A percentile compares a stretch with the other conserved stretches of the same genome.
phyloP scores from a whole-genome alignment of 2,113 vertebrate genomes.

The Amblyornis subalaris region DNA sequence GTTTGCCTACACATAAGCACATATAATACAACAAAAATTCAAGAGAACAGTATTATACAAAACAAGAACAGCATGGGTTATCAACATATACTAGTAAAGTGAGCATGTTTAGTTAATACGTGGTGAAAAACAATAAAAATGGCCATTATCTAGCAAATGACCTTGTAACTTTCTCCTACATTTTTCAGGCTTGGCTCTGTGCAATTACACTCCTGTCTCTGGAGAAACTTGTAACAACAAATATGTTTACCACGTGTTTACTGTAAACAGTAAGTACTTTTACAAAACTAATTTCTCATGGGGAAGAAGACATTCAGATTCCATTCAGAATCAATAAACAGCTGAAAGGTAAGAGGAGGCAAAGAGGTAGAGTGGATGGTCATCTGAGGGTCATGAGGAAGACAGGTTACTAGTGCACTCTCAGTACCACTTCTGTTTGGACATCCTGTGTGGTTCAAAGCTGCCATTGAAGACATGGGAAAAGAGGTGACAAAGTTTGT shows the following conservation, averaged over 20 bases:
- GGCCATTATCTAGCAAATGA: neutral
- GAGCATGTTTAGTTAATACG: neutral
- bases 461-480: neutral
- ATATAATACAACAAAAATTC: neutral
- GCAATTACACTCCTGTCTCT: neutral
- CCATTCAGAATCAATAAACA: neutral
- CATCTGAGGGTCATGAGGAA: fast-evolving
- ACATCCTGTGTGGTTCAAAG: neutral
- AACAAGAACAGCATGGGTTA: neutral
- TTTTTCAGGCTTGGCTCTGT: neutral
- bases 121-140: neutral
- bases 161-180: neutral
- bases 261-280: neutral
- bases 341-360: neutral
- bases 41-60: neutral
- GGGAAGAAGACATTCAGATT: neutral
- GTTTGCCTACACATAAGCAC: neutral
- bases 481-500: neutral
- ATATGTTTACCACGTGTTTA: neutral
- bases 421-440: neutral
- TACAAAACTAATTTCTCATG: neutral
- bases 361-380: neutral
- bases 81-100: neutral
- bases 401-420: fast-evolving
- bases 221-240: neutral